These are phyloP conservation scores for Stomorhina lunata DNA, from an alignment of 2,888 invertebrate species.

Conservation along the genomic window DNA sequence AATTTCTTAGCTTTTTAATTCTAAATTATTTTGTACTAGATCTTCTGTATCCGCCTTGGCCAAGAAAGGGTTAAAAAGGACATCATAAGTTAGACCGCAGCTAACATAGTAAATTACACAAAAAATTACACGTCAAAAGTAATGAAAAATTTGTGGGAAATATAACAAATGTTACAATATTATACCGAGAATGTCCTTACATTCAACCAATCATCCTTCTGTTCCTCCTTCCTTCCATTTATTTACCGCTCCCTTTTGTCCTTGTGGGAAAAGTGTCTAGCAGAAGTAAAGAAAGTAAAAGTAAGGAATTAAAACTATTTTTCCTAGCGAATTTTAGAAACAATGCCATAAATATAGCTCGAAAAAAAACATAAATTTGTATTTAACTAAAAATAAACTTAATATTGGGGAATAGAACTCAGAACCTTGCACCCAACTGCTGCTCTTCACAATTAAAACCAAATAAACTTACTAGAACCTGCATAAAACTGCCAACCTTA, in stretches of 20 bases:
- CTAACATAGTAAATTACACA: constrained; percentile 48
- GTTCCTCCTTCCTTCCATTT: not conserved
- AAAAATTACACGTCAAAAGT: not conserved
- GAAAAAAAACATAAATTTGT: not conserved
- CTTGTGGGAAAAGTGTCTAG: too few species aligned
- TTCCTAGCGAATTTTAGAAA: not conserved
- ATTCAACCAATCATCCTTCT: not conserved
- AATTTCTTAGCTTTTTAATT: too few species aligned
- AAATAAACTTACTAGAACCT: not conserved
- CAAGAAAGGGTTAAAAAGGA: not conserved
- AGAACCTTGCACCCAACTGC: not conserved
- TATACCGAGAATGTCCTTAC: too few species aligned
- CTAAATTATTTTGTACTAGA: too few species aligned
- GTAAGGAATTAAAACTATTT: constrained; percentile 1
- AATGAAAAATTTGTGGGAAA: constrained; percentile 36
- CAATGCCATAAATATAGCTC: not conserved
- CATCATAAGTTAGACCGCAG: not conserved
- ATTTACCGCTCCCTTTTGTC: too few species aligned
- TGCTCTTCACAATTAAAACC: not conserved
- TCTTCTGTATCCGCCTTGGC: too few species aligned
- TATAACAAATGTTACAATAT: constrained; percentile 37
- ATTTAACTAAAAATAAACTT: not conserved
- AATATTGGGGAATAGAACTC: not conserved
- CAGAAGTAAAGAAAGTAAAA: constrained; percentile 43
- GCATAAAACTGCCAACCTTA: constrained; percentile 71